Base-by-base conservation (phyloP, 2,113 vertebrate species). In the Syngnathus floridae region DNA sequence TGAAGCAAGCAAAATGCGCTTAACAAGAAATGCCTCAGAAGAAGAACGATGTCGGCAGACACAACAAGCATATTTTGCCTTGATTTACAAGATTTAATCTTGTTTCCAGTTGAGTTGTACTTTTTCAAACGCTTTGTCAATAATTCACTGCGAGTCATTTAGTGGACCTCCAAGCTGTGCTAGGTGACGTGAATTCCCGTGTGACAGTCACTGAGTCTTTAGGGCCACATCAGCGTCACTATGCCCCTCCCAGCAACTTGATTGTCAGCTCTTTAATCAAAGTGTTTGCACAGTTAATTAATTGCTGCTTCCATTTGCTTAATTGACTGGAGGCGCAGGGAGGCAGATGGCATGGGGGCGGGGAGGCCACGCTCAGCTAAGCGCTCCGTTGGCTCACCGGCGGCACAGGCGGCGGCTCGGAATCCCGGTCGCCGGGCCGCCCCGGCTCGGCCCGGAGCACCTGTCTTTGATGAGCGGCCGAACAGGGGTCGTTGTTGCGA, bases 221-320 rank as follows among this genome's bases (percentile, higher is more conserved):
- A 84, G 51, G 56, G 72, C 54, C 37, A 71, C 75, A 76, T 78
- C 74, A 66, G 51, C 72, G 8, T 67, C 14, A 26, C 67, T 73
- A 59, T 62, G 68, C 71, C 68, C 36, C 71, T 13, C 54, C 26
- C 68, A 73, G 72, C 62, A 57, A 0, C 21, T 71, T 85, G 83
- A 86, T 73, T 84, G 82, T 73, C 79, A 85, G 78, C 13, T 84
- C 62, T 73, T 79, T 75, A 83, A 85, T 85, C 83, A 75, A 64
- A 66, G 60, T 70, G 79, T 84, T 79, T 81, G 81, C 72, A 0
- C 22, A 75, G 72, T 82, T 83, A 82, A 88, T 88, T 83, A 84
- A 87, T 83, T 85, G 80, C 78, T 74, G 74, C 71, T 79, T 87
- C 77, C 82, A 86, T 87, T 85, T 84, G 82, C 84, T 84, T 86